Conservation (phyloP, 2,888 invertebrate genomes). For the Notodonta ziczac region DNA sequence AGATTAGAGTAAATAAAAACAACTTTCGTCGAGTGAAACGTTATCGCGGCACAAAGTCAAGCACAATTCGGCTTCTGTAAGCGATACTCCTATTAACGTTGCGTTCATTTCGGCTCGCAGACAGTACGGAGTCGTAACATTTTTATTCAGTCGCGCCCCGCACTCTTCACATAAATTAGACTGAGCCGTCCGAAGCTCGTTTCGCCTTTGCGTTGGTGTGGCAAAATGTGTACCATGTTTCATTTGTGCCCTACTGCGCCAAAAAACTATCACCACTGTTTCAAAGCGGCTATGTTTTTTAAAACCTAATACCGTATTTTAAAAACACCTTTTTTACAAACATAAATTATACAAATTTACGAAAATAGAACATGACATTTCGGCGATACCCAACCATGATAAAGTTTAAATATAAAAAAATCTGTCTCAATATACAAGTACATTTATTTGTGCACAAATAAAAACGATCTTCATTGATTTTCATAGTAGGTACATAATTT, state of each 20-base stretch:
- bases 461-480: too few relatives aligned
- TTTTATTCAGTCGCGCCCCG: slow-evolving; percentile 40
- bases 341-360: background rate
- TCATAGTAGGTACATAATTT: too few relatives aligned
- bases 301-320: background rate
- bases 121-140: slow-evolving; percentile 37
- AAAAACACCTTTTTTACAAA: background rate
- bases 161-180: slow-evolving; percentile 49
- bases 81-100: slow-evolving; percentile 39
- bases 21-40: slow-evolving; percentile 9
- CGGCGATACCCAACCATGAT: too few relatives aligned
- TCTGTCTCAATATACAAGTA: too few relatives aligned
- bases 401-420: too few relatives aligned
- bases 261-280: slow-evolving; percentile 3
- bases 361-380: too few relatives aligned
- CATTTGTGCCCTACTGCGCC: slow-evolving; percentile 28
- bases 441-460: too few relatives aligned
- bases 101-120: slow-evolving; percentile 34
- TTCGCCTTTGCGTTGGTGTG: slow-evolving; percentile 31
- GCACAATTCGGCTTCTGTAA: slow-evolving; percentile 30
- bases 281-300: background rate
- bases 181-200: slow-evolving; percentile 31
- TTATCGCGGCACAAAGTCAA: slow-evolving; percentile 23
- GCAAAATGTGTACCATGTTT: slow-evolving; percentile 39
- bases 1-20: too few relatives aligned